These are phyloP conservation scores for Strix uralensis DNA, from an alignment of 2,113 vertebrate genomes.

Conservation along the genomic window DNA sequence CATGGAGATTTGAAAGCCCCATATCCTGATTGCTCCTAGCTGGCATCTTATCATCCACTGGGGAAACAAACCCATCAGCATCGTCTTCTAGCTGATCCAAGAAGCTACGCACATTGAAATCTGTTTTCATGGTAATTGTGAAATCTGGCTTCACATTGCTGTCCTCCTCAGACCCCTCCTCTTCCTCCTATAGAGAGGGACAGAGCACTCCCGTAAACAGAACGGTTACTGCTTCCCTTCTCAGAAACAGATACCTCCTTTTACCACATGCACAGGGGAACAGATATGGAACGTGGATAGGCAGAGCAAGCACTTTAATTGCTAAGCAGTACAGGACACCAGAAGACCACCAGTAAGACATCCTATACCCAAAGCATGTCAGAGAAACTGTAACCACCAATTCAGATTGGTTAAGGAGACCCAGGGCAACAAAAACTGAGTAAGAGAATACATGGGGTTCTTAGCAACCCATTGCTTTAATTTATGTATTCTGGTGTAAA, in stretches of 20 bases:
- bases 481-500: background rate
- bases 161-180: slow-evolving; percentile 92
- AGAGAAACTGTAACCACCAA: background rate
- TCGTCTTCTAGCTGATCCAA: slow-evolving; percentile 91
- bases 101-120: slow-evolving; percentile 82
- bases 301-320: slow-evolving; percentile 1
- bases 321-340: slow-evolving; percentile 5
- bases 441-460: background rate
- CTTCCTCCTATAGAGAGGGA: slow-evolving; percentile 84
- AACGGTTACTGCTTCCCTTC: background rate
- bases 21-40: slow-evolving; percentile 84
- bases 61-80: slow-evolving; percentile 89
- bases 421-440: background rate
- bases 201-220: background rate
- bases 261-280: slow-evolving; percentile 11
- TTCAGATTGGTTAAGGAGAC: background rate
- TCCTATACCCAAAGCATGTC: background rate
- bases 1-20: slow-evolving; percentile 92
- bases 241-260: background rate
- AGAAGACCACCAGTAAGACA: slow-evolving; percentile 7
- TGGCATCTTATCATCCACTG: slow-evolving; percentile 88
- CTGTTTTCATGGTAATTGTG: slow-evolving; percentile 75
- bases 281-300: background rate
- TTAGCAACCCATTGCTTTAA: background rate
- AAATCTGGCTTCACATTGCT: slow-evolving; percentile 77